phyloP scores from a whole-genome alignment of 2,888 invertebrate species.

The Siphlonurus alternatus region DNA sequence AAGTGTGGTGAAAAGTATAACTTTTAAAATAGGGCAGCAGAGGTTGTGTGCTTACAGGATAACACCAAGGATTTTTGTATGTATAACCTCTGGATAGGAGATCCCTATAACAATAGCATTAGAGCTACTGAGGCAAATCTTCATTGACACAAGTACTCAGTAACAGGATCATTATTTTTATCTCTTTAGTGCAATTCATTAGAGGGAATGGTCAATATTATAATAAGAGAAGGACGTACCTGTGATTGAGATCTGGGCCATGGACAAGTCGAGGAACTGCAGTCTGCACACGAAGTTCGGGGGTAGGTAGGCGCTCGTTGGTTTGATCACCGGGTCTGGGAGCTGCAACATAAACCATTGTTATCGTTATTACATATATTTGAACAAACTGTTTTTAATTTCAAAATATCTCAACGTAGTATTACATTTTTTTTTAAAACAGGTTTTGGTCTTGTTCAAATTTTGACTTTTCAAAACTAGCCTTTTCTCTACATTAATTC shows the following conservation, averaged over 20 bases:
- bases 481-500: too few species aligned
- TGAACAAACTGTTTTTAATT: neutral
- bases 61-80: too few species aligned
- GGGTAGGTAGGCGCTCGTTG: constrained; percentile 22
- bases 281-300: constrained; percentile 38
- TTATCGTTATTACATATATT: neutral
- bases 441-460: neutral
- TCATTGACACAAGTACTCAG: too few species aligned
- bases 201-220: too few species aligned
- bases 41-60: neutral
- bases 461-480: constrained; percentile 6
- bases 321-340: constrained; percentile 33
- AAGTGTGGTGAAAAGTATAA: neutral
- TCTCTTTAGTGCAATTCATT: too few species aligned
- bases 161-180: too few species aligned
- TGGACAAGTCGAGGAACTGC: constrained; percentile 75
- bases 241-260: constrained; percentile 43
- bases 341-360: constrained; percentile 26
- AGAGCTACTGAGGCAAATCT: too few species aligned
- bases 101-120: too few species aligned
- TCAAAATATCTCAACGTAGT: neutral
- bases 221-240: too few species aligned
- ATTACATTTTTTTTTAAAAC: neutral
- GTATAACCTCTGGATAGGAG: too few species aligned
- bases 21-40: neutral